Conservation (phyloP, 2,888 invertebrate genomes). For the Rhagophthalmus giganteus region DNA sequence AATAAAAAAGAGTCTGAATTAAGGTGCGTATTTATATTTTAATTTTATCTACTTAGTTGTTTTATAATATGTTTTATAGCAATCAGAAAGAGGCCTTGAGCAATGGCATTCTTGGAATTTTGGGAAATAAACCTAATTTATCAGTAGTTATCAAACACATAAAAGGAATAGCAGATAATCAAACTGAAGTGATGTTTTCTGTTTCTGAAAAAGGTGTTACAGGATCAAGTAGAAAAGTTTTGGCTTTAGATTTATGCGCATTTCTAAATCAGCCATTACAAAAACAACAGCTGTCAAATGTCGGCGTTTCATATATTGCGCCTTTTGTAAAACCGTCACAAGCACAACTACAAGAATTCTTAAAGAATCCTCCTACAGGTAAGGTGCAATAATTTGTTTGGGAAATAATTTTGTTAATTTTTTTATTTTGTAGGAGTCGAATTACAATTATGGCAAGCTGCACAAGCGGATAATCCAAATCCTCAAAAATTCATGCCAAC, state of each 20-base stretch:
- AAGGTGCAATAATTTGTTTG: too few relatives aligned
- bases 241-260: conserved; percentile 70
- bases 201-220: conserved; percentile 72
- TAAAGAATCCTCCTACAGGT: conserved; percentile 86
- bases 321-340: conserved; percentile 77
- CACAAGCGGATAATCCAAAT: conserved; percentile 94
- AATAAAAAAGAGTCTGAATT: conserved; percentile 81
- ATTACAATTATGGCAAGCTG: conserved; percentile 92
- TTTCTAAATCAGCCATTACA: conserved; percentile 72
- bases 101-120: conserved; percentile 66
- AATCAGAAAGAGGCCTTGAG: conserved; percentile 72
- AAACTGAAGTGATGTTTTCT: conserved; percentile 73
- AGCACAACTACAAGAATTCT: conserved; percentile 81
- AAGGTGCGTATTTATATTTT: conserved; percentile 57
- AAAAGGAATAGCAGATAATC: conserved; percentile 76
- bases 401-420: conserved; percentile 55
- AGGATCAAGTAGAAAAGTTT: conserved; percentile 68
- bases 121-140: conserved; percentile 86
- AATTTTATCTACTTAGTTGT: neutral
- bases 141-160: conserved; percentile 76
- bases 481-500: conserved; percentile 87
- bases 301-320: conserved; percentile 72
- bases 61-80: too few relatives aligned
- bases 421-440: conserved; percentile 73
- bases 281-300: conserved; percentile 70